These are phyloP conservation scores for Troglohyphantes excavatus DNA, from an alignment of 2,888 invertebrate species.

Conservation along the genomic window DNA sequence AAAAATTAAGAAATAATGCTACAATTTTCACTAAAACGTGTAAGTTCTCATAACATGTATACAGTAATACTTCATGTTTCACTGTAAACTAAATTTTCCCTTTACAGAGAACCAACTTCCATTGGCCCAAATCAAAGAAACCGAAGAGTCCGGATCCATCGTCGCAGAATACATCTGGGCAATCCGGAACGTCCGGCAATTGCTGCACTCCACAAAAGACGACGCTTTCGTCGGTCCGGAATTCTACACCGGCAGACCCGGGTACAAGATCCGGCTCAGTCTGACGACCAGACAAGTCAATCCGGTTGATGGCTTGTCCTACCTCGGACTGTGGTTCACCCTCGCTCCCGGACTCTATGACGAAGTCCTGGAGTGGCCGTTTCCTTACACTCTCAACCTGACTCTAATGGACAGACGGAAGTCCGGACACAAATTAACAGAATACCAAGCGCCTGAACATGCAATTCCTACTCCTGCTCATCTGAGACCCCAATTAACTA, in stretches of 20 bases:
- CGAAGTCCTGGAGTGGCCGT: conserved; percentile 79
- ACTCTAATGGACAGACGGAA: conserved; percentile 68
- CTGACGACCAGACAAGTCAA: conserved; percentile 58
- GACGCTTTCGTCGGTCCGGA: conserved; percentile 66
- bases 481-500: too few relatives aligned
- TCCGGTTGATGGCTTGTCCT: conserved; percentile 57
- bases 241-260: conserved; percentile 75
- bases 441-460: neutral
- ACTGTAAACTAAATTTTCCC: neutral
- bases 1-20: too few relatives aligned
- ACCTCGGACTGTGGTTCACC: conserved; percentile 79
- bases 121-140: conserved; percentile 66
- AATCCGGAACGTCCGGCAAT: conserved; percentile 41
- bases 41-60: too few relatives aligned
- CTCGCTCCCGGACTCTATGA: conserved; percentile 78
- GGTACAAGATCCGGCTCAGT: conserved; percentile 63
- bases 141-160: conserved; percentile 40
- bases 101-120: conserved; percentile 35
- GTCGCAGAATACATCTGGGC: conserved; percentile 73
- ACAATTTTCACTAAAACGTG: too few relatives aligned
- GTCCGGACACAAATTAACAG: neutral
- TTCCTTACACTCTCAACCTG: conserved; percentile 75
- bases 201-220: conserved; percentile 59
- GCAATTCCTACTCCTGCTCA: neutral
- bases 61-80: too few relatives aligned